Conservation (phyloP, 2,888 invertebrate species). For the Teleiodes luculella region DNA sequence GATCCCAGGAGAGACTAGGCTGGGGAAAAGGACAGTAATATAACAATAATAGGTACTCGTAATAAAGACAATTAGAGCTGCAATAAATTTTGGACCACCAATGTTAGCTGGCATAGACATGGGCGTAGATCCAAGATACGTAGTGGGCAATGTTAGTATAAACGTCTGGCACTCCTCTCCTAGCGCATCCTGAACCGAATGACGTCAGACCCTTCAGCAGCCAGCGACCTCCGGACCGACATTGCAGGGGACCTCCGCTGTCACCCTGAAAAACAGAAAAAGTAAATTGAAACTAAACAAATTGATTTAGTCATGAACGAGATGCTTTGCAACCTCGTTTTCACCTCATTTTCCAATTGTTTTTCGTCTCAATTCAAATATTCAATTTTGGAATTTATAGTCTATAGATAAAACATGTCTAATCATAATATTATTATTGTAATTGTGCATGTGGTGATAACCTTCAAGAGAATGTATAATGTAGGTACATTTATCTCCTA, state of each 20-base stretch:
- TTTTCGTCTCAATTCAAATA: too few relatives aligned
- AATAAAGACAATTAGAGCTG: background rate
- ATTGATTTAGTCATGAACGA: background rate
- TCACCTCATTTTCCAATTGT: too few relatives aligned
- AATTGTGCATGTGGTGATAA: too few relatives aligned
- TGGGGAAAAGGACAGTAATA: too few relatives aligned
- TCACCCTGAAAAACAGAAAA: conserved; percentile 83
- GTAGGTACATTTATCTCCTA: too few relatives aligned
- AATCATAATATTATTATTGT: too few relatives aligned
- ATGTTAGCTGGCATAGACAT: conserved; percentile 56
- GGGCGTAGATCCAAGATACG: conserved; percentile 86
- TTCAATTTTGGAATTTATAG: too few relatives aligned
- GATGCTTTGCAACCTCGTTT: too few relatives aligned
- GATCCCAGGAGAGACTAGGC: too few relatives aligned
- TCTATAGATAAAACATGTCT: too few relatives aligned
- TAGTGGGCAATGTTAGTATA: conserved; percentile 92
- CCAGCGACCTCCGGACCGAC: conserved; percentile 90
- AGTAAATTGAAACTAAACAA: background rate
- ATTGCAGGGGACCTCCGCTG: conserved; percentile 93
- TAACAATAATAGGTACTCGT: too few relatives aligned
- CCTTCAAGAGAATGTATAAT: too few relatives aligned
- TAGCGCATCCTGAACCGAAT: conserved; percentile 94
- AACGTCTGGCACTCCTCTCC: conserved; percentile 92
- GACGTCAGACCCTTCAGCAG: conserved; percentile 93
- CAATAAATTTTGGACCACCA: background rate